Conservation (phyloP, 2,113 vertebrate genomes). For the Chiloscyllium plagiosum region DNA sequence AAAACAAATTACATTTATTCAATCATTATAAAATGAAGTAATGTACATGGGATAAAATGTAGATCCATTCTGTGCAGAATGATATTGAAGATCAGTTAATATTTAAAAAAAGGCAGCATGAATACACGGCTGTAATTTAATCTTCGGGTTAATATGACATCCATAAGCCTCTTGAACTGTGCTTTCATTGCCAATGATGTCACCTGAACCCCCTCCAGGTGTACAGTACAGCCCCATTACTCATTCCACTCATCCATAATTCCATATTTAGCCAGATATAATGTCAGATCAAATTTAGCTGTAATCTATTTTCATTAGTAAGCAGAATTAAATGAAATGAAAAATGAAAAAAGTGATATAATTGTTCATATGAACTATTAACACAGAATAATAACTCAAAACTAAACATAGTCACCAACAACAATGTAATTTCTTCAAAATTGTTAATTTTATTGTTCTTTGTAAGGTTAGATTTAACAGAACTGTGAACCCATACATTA, state of each 20-base stretch:
- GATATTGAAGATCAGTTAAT: not conserved
- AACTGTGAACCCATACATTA: not conserved
- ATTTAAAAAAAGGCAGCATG: not conserved
- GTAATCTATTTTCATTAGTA: not conserved
- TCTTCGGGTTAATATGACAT: not conserved
- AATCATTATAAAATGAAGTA: not conserved
- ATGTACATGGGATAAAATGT: not conserved
- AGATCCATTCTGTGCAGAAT: not conserved
- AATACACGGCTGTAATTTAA: constrained; percentile 11
- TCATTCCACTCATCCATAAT: constrained; percentile 5
- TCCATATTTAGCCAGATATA: not conserved
- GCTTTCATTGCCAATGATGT: not conserved
- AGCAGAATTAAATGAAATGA: not conserved
- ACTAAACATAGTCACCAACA: not conserved
- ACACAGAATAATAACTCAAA: not conserved
- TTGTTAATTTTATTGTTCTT: not conserved
- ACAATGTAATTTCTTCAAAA: not conserved
- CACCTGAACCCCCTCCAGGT: not conserved
- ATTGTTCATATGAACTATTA: not conserved
- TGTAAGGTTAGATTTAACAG: not conserved
- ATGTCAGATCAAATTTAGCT: not conserved
- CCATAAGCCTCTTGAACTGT: not conserved
- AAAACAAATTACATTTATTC: not conserved
- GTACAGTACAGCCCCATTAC: not conserved
- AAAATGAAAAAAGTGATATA: not conserved